Percentiles rank a stretch among this genome's conserved stretches.
Evolutionary conservation across 2,113 vertebrate genomes (phyloP).

Genomic region (Macrotus californicus): DNA sequence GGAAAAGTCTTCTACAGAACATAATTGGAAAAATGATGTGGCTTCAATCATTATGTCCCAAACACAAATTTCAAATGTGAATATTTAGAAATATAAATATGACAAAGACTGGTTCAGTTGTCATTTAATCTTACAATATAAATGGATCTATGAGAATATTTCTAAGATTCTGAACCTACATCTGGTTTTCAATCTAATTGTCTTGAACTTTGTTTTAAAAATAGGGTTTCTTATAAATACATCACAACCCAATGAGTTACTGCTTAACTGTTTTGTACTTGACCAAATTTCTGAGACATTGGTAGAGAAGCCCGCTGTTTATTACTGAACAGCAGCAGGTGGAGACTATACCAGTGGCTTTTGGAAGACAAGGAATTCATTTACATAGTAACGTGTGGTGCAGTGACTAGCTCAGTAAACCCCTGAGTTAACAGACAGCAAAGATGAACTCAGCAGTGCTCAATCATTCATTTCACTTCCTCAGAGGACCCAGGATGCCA

Average conservation of each 20-base stretch:
- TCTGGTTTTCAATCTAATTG: background rate
- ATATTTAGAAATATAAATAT: background rate
- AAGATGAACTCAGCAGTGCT: background rate
- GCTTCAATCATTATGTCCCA: background rate
- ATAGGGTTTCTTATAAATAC: background rate
- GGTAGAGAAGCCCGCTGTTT: background rate
- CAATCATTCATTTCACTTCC: background rate
- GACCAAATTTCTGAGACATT: background rate
- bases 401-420: background rate
- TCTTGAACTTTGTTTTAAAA: background rate
- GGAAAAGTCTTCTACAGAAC: background rate
- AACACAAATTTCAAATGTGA: background rate
- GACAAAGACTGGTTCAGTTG: background rate
- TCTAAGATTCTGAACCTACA: background rate
- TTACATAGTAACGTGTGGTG: background rate
- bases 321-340: background rate
- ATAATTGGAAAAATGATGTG: background rate
- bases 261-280: background rate
- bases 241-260: background rate
- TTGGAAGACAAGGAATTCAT: background rate
- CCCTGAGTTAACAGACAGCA: background rate
- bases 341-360: background rate
- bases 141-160: background rate
- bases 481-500: background rate
- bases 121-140: background rate